Evolutionary conservation across 2,113 vertebrate genomes (phyloP).

Genomic region (Aphyosemion australe): DNA sequence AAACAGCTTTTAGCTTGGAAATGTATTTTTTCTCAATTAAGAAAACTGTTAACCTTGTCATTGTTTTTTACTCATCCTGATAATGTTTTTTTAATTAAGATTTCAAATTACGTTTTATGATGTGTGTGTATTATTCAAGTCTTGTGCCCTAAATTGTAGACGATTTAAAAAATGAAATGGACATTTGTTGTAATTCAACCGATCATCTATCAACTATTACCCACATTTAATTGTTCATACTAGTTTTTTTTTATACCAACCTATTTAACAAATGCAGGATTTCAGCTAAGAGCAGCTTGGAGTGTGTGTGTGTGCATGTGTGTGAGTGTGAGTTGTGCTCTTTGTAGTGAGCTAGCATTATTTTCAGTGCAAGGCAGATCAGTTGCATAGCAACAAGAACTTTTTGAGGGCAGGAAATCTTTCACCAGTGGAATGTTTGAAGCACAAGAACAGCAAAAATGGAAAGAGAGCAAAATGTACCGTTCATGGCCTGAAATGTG

Average conservation of each 20-base stretch:
- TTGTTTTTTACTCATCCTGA: no score
- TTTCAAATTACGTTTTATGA: no score
- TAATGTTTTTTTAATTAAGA: no score
- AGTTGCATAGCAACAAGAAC: conserved; percentile 78
- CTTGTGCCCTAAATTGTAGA: no score
- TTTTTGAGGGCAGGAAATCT: conserved; percentile 72
- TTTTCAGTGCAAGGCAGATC: conserved; percentile 71
- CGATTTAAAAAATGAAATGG: no score
- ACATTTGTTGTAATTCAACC: no score
- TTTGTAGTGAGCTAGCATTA: conserved; percentile 62
- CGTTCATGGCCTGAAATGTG: conserved; percentile 12
- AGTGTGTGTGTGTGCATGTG: conserved; percentile 10
- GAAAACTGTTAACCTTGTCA: no score
- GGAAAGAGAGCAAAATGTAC: conserved; percentile 36
- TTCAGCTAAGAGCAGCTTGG: conserved; percentile 46
- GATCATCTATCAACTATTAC: no score
- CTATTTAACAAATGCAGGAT: conserved; percentile 52
- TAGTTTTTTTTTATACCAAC: conserved; percentile 19
- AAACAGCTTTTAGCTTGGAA: no score
- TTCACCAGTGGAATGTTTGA: conserved; percentile 71
- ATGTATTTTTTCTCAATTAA: no score
- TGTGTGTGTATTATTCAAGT: no score
- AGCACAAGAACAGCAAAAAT: conserved; percentile 56
- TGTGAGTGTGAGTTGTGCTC: conserved; percentile 28
- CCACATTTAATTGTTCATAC: no score